Conservation (phyloP, 2,113 vertebrate species). For the Ceratotherium simum region DNA sequence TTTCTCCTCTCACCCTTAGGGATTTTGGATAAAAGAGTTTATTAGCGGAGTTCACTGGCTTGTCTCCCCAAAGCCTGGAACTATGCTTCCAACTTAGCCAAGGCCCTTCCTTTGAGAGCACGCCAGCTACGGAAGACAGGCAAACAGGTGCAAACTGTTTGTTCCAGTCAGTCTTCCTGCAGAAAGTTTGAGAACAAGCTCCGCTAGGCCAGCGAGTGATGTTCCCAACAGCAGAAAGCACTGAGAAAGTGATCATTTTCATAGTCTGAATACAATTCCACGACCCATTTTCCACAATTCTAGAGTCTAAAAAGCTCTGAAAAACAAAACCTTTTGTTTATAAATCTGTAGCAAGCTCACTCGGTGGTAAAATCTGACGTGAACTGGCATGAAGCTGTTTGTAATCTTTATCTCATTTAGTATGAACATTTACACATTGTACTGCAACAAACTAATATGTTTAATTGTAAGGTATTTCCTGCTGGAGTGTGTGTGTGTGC, state of each 20-base stretch:
- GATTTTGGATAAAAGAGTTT: constrained; percentile 70
- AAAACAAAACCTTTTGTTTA: neutral
- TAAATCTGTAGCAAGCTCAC: neutral
- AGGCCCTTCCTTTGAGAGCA: constrained; percentile 44
- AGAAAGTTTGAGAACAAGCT: neutral
- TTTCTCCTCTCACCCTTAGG: constrained; percentile 64
- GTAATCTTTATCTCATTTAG: neutral
- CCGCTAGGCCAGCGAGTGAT: rapidly evolving
- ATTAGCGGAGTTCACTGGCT: constrained; percentile 59
- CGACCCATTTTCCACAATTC: neutral
- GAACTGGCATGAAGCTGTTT: neutral
- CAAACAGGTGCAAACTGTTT: constrained; percentile 27
- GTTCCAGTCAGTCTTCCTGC: neutral
- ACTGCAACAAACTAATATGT: neutral
- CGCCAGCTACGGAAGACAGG: neutral
- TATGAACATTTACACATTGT: neutral
- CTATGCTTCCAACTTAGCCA: neutral
- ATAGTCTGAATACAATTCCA: neutral
- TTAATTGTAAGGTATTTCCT: constrained; percentile 25
- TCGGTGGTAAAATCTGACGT: neutral
- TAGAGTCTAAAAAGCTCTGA: neutral
- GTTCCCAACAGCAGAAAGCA: neutral
- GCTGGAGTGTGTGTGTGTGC: neutral
- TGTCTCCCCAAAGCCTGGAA: constrained; percentile 49
- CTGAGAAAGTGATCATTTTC: neutral